Base-by-base conservation (phyloP, 2,888 invertebrate genomes). In the Acleris cristana region DNA sequence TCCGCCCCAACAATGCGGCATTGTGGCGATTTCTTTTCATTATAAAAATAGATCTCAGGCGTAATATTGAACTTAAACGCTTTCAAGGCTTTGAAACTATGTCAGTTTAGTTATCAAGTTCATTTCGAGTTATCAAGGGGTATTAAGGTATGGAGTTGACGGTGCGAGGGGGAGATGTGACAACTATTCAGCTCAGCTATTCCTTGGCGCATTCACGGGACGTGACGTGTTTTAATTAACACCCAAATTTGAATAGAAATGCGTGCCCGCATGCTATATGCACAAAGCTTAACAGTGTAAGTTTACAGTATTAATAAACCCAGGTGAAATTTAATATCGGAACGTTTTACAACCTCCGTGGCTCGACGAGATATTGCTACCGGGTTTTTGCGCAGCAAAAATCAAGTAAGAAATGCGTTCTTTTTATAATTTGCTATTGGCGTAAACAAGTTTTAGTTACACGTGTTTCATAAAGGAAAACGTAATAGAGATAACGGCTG, bases 181-280 rank as follows among this genome's bases (percentile, higher is more conserved):
- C 67, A 67, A 67, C 63, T 67, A 67, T 67, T 60, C 59, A 51
- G 51, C 63, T 67, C 63, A 64, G 69, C 69, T 66, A 71, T 56
- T 66, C 53, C 60, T 45, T 55, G 53, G 66, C 63, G 63, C 61
- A 51, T 55, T 52, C 55, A 53, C 63, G 62, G 64, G 71, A 40
- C 76, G 75, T 77, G 77, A 79, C 76, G 72, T 71, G 76, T 56
- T 76, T 73, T 75, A 75, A 78, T 77, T 79, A 79, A 76, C 76
- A 73, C 71, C 72, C 71, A 71, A 75, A 82, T 79, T 79, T 79
- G 74, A 79, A 78, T 78, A 80, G 74, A 78, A 77, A 76, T 74
- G 74, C 71, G 65, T 74, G 44, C 69, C 64, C 63, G 59, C 49
- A 67, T 67, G 52, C 58, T 67, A 62, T 58, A 63, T 67, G 67